Evolutionary conservation across 2,113 vertebrate genomes (phyloP).

Genomic region (Ceyx melanurus): DNA sequence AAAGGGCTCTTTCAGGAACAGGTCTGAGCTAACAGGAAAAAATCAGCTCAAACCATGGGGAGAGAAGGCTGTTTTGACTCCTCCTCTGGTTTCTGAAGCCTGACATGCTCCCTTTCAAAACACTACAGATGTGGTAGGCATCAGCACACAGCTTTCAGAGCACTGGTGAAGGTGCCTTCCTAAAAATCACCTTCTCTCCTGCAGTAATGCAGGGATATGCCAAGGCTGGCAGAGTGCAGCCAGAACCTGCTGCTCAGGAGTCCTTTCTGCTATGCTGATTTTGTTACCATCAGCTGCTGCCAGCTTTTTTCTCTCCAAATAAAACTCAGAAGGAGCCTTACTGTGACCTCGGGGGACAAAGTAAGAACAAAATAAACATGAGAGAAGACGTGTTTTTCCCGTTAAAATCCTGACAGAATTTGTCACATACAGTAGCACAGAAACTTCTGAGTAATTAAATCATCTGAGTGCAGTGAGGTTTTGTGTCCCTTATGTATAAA

Average conservation of each 20-base stretch:
- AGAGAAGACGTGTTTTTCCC: not conserved
- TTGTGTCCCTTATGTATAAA: not conserved
- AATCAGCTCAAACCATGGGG: not conserved
- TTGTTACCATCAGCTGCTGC: not conserved
- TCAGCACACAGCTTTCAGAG: not conserved
- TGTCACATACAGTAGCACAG: not conserved
- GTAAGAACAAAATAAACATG: not conserved
- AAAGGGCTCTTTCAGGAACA: slow-evolving; percentile 43
- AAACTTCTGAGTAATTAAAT: not conserved
- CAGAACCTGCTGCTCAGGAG: not conserved
- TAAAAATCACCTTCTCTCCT: not conserved
- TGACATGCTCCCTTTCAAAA: not conserved
- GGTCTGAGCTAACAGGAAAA: slow-evolving; percentile 54
- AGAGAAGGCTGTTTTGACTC: slow-evolving; percentile 6
- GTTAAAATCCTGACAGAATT: not conserved
- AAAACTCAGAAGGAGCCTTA: not conserved
- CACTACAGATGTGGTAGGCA: slow-evolving; percentile 1
- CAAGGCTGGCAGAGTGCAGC: not conserved
- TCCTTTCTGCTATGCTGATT: not conserved
- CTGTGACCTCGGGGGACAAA: not conserved
- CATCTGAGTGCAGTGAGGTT: not conserved
- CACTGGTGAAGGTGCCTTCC: not conserved
- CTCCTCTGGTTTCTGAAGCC: slow-evolving; percentile 41
- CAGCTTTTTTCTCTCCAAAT: not conserved
- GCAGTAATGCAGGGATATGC: not conserved